Base-by-base conservation (phyloP, 2,797 vertebrate genomes). In the Crossoptilon crossoptilon region DNA sequence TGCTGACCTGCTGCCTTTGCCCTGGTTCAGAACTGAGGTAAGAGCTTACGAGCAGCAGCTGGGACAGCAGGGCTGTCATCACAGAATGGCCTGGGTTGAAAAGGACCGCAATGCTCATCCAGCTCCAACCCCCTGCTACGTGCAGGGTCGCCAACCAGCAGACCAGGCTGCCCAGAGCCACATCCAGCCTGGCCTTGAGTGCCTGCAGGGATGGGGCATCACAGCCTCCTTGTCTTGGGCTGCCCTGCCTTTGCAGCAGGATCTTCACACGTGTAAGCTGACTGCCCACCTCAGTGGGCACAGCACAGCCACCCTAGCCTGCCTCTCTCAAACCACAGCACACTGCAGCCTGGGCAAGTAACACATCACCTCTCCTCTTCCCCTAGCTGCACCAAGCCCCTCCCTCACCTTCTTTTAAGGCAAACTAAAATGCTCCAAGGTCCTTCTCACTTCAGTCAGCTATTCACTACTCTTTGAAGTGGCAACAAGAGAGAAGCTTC, bases 281-380 rank as follows among this genome's bases (percentile, higher is more conserved):
- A 2, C 3, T 14, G 22, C 37, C 7, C 1, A 3, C 29, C 6
- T 48, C 1, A 16, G 26, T 10, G 2, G 24, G 23, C 63, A 70
- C 29, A 62, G 46, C 37, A 75, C 8, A 26, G 7, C 24, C 46
- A 23, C 51, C 33, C 14, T 10, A 24, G 23, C 59, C 35, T 2
- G 14, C 53, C 19, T 23, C 2, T 15, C 24, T 21, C 18, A 16
- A 11, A 3, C 0, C 37, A 12, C 6, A 26, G 33, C 1, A 0
- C 6, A 7, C 49, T 5, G 3, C 55, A 12, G 49, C 24, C 56
- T 7, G 8, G 10, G 43, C 18, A 29, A 24, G 6, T 1, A 10
- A 10, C 4, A 13, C 31, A 22, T 15, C 7, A 9, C 46, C 10
- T 14, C 31, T 5, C 5, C 60, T 22, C 4, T 39, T 35, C 26